A percentile compares a stretch with the other conserved stretches of the same genome.
Evolutionary conservation across 2,113 vertebrate genomes (phyloP).

Genomic region (Rhodinocichla rosea): DNA sequence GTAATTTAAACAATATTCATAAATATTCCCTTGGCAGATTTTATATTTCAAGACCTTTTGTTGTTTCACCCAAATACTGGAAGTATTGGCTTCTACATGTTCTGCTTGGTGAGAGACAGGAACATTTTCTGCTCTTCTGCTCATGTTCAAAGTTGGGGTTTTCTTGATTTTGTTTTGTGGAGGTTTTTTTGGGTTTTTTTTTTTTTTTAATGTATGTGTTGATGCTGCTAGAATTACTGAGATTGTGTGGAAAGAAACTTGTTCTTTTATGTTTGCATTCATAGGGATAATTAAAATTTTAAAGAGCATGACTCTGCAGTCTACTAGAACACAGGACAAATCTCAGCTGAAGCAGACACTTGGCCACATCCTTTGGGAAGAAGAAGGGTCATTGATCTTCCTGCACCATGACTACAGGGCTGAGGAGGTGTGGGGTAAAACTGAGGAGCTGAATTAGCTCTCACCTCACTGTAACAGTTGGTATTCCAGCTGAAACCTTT

Average conservation of each 20-base stretch:
- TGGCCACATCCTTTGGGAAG: background rate
- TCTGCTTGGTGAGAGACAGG: background rate
- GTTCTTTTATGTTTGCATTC: background rate
- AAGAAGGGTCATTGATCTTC: background rate
- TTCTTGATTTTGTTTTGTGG: background rate
- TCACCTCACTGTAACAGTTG: background rate
- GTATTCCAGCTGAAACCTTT: background rate
- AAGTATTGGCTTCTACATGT: background rate
- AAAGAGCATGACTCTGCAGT: background rate
- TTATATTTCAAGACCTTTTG: conserved; percentile 34
- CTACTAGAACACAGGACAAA: background rate
- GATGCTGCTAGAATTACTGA: background rate
- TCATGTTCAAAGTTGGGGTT: background rate
- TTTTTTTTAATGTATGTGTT: background rate
- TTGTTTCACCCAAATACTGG: conserved; percentile 3
- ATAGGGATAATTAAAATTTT: background rate
- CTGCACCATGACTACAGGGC: background rate
- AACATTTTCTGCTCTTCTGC: background rate
- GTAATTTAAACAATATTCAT: conserved; percentile 49
- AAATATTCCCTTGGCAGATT: conserved; percentile 25
- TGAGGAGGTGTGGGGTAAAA: background rate
- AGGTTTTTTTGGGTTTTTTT: rapidly evolving
- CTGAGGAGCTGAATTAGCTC: background rate
- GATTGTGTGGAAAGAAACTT: background rate
- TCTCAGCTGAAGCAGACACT: background rate